Conservation (phyloP, 2,113 vertebrate species). For the Hippopotamus amphibius region DNA sequence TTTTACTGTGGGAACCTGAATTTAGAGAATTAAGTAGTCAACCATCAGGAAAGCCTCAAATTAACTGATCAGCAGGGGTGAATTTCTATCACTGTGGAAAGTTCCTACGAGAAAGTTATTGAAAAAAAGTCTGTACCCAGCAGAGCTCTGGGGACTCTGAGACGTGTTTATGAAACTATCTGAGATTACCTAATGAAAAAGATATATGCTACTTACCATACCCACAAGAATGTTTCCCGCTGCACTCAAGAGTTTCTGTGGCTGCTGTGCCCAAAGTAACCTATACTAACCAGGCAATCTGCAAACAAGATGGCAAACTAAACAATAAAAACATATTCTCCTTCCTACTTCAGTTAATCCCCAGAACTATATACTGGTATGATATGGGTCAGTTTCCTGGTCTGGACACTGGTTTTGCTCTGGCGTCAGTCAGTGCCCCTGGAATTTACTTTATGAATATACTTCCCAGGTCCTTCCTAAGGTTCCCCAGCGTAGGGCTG, state of each 20-base stretch:
- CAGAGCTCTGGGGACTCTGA: not conserved
- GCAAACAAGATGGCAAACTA: not conserved
- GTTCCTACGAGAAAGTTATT: not conserved
- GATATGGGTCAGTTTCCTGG: not conserved
- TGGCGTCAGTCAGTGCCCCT: not conserved
- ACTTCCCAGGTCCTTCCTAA: not conserved
- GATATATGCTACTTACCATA: constrained; percentile 83
- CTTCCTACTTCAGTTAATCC: not conserved
- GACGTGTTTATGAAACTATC: not conserved
- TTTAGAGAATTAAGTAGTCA: not conserved
- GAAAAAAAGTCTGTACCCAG: not conserved
- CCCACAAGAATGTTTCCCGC: constrained; percentile 90
- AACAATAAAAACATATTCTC: not conserved
- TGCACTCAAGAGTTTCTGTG: constrained; percentile 89
- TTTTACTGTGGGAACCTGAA: not conserved
- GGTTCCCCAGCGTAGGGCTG: not conserved
- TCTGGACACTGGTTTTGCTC: not conserved
- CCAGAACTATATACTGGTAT: not conserved
- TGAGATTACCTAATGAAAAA: not conserved
- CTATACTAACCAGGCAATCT: constrained; percentile 90
- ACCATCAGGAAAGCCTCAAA: not conserved
- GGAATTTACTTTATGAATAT: not conserved
- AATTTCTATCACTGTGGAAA: not conserved
- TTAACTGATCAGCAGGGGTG: not conserved
- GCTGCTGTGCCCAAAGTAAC: constrained; percentile 89